phyloP scores from a whole-genome alignment of 2,888 invertebrate species.

The Acheta domesticus region DNA sequence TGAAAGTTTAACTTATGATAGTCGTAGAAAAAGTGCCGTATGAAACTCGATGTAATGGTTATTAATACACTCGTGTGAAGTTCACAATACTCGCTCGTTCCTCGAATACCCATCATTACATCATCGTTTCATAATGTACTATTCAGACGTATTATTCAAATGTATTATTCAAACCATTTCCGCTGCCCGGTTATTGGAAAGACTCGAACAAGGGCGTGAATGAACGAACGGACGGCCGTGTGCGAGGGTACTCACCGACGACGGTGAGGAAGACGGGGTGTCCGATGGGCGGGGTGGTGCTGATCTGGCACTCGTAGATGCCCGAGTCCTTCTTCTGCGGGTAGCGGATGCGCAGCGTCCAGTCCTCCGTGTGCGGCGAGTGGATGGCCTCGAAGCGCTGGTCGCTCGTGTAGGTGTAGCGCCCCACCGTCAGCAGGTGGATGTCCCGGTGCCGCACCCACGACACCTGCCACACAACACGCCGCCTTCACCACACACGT shows the following conservation, averaged over 20 bases:
- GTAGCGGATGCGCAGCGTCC: slow-evolving; percentile 75
- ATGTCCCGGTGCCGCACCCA: slow-evolving; percentile 75
- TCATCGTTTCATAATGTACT: no score
- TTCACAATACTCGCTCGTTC: no score
- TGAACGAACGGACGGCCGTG: no score
- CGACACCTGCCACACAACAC: slow-evolving; percentile 61
- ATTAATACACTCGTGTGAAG: no score
- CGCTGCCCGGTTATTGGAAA: not conserved
- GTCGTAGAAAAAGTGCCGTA: no score
- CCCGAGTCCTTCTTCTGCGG: slow-evolving; percentile 72
- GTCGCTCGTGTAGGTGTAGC: slow-evolving; percentile 76
- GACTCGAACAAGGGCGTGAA: not conserved
- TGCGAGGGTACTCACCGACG: slow-evolving; percentile 83
- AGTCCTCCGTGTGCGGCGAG: slow-evolving; percentile 81
- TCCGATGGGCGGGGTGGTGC: slow-evolving; percentile 83
- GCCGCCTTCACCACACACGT: no score
- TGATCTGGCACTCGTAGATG: slow-evolving; percentile 87
- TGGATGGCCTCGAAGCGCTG: slow-evolving; percentile 84
- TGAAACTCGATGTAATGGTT: no score
- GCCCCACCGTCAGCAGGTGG: slow-evolving; percentile 69
- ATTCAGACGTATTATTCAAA: no score
- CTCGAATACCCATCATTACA: no score
- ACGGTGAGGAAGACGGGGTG: slow-evolving; percentile 77
- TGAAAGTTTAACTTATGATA: no score
- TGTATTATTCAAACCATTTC: no score